Evolutionary conservation across 1,140 invertebrate genomes (phyloP), one percentile per base, ranked within the genome.

Genomic region (Mycetomoellerius zeteki): DNA sequence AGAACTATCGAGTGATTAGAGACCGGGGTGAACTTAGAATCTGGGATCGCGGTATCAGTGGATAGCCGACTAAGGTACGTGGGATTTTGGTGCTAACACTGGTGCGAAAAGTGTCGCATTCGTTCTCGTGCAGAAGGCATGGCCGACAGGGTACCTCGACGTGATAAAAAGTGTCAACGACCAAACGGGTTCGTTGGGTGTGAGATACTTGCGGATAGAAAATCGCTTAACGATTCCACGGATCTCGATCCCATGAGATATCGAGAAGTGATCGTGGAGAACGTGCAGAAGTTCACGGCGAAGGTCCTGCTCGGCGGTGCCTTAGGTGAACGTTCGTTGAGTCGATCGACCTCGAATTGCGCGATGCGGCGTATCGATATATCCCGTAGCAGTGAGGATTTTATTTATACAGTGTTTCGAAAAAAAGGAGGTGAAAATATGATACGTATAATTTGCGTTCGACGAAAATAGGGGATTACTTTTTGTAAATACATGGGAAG

Each of bases 61-160:
- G 75, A 89, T 90, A 86, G 71, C 33, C 75, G 27, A 24, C 7
- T 73, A 91, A 91, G 90, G 90, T 91, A 91, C 80, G 90, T 91
- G 87, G 10, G 54, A 82, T 84, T 82, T 73, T 71, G 27, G 82
- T 85, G 85, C 33, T 58, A 50, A 50, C 37, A 27, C 14, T 69
- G 10, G 65, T 69, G 65, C n/a, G 37, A 69, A 69, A 50, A 69
- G 65, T 69, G 65, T 47, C 37, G 65, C 65, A 47, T 10, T 37
- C 30, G 33, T 54, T 82, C 50, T 30, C 16, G 52, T 58, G 54
- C 69, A 54, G 69, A 84, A 84, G 82, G 60, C 33, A 72, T 6
- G 19, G 81, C 78, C 60, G 80, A 71, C 24, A 62, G 62, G 85
- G 75, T 43, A 60, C 78, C 58, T 58, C 64, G 58, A 12, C 69